phyloP scores from a whole-genome alignment of 2,888 invertebrate genomes.

The Drosophila mayaguana region DNA sequence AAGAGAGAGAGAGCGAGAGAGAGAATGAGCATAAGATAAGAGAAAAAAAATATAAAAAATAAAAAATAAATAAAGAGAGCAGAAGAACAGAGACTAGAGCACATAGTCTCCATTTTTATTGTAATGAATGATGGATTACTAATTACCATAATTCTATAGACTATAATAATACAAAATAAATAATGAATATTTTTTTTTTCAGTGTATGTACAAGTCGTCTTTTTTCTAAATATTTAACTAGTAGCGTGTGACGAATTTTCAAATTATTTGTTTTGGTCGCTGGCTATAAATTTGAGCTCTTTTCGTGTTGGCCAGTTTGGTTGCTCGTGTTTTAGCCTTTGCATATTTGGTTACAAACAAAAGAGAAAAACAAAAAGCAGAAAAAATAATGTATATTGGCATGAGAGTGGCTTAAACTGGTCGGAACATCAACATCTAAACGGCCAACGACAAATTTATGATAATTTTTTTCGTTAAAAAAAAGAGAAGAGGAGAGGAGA shows the following conservation, averaged over 20 bases:
- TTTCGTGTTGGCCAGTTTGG: constrained; percentile 65
- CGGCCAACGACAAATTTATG: constrained; percentile 80
- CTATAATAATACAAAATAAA: neutral
- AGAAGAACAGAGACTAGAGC: too few relatives aligned
- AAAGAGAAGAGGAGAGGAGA: constrained; percentile 12
- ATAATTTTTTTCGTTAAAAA: constrained; percentile 71
- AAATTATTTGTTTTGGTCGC: constrained; percentile 77
- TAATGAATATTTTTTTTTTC: neutral
- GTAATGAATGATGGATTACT: too few relatives aligned
- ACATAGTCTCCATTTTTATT: too few relatives aligned
- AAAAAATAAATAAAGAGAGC: too few relatives aligned
- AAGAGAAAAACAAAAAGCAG: neutral
- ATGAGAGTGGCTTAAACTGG: constrained; percentile 40
- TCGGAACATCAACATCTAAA: constrained; percentile 60
- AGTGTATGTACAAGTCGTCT: constrained; percentile 3
- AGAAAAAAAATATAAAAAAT: too few relatives aligned
- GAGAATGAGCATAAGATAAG: too few relatives aligned
- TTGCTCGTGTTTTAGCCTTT: constrained; percentile 39
- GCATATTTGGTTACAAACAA: constrained; percentile 63
- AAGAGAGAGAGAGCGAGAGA: too few relatives aligned
- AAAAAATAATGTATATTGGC: constrained; percentile 19
- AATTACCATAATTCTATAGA: too few relatives aligned
- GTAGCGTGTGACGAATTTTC: constrained; percentile 78
- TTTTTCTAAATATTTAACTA: constrained; percentile 29
- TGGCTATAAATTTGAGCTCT: constrained; percentile 67